Percentiles rank a stretch among this genome's conserved stretches.
Conservation (phyloP, 2,888 invertebrate genomes). For the Pristionchus entomophagus region DNA sequence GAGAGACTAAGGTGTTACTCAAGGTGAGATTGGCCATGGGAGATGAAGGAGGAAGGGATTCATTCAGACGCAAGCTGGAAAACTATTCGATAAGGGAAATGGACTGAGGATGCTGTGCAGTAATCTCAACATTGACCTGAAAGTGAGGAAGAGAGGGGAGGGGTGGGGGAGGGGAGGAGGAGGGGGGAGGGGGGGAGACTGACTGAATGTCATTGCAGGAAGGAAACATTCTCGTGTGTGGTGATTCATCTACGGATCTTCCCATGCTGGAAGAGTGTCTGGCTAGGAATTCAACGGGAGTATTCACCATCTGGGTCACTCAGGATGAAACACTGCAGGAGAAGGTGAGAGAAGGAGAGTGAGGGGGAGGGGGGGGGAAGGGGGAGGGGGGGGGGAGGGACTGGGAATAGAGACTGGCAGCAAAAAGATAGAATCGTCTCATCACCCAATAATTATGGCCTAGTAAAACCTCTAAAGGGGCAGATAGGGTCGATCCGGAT, state of each 20-base stretch:
- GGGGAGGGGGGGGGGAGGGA: neutral
- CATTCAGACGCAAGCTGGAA: slow-evolving; percentile 65
- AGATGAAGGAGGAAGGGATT: slow-evolving; percentile 14
- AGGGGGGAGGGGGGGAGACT: neutral
- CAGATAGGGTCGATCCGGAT: neutral
- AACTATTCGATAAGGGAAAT: slow-evolving; percentile 75
- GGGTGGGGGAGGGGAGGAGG: neutral
- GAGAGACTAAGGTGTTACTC: slow-evolving; percentile 39
- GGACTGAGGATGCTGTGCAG: slow-evolving; percentile 71
- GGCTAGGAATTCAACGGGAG: slow-evolving; percentile 65
- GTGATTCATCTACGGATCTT: slow-evolving; percentile 74
- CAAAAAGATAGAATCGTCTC: neutral
- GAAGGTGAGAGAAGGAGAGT: slow-evolving; percentile 55
- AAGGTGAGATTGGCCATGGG: neutral
- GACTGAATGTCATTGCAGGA: slow-evolving; percentile 52
- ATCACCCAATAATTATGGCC: neutral
- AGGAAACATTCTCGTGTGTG: slow-evolving; percentile 75
- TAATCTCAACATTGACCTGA: slow-evolving; percentile 70
- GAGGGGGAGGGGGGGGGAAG: neutral
- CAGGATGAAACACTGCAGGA: slow-evolving; percentile 60
- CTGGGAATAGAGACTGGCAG: neutral
- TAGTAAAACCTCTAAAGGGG: neutral
- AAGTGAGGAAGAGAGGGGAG: slow-evolving; percentile 37
- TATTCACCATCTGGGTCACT: slow-evolving; percentile 75
- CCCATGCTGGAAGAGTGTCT: slow-evolving; percentile 75